A percentile compares a stretch with the other conserved stretches of the same genome.
phyloP scores from a whole-genome alignment of 2,113 vertebrate genomes.

The Nycticebus coucang region DNA sequence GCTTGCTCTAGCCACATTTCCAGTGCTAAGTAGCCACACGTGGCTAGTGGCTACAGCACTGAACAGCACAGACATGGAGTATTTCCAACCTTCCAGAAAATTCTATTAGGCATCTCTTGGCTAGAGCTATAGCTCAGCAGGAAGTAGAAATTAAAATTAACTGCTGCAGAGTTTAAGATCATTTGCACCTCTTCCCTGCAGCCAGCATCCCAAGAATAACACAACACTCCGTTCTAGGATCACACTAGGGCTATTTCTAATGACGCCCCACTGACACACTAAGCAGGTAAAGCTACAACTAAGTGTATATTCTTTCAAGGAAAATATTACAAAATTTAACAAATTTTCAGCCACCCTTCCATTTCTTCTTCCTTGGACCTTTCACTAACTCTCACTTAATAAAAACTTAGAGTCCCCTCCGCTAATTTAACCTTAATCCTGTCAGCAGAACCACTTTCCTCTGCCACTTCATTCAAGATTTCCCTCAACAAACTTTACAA shows the following conservation, averaged over 20 bases:
- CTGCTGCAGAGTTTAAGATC: neutral
- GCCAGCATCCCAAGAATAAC: neutral
- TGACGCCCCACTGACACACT: neutral
- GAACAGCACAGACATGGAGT: neutral
- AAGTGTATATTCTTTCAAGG: neutral
- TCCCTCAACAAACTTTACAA: neutral
- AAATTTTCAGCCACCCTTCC: neutral
- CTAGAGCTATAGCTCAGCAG: neutral
- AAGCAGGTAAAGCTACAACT: neutral
- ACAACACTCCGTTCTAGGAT: neutral
- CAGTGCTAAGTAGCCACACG: neutral
- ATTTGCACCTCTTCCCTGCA: neutral
- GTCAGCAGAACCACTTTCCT: neutral
- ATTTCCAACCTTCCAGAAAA: neutral
- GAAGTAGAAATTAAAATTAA: neutral
- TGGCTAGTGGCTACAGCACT: neutral
- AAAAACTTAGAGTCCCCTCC: neutral
- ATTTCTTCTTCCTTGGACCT: neutral
- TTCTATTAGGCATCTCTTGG: neutral
- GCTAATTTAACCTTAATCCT: neutral
- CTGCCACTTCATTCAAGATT: neutral
- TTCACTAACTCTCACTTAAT: neutral
- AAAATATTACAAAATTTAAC: neutral
- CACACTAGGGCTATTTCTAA: neutral
- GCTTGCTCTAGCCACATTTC: neutral